Base-by-base conservation (phyloP, 92 coral and sea anemone genomes). In the Meandrina meandrites region DNA sequence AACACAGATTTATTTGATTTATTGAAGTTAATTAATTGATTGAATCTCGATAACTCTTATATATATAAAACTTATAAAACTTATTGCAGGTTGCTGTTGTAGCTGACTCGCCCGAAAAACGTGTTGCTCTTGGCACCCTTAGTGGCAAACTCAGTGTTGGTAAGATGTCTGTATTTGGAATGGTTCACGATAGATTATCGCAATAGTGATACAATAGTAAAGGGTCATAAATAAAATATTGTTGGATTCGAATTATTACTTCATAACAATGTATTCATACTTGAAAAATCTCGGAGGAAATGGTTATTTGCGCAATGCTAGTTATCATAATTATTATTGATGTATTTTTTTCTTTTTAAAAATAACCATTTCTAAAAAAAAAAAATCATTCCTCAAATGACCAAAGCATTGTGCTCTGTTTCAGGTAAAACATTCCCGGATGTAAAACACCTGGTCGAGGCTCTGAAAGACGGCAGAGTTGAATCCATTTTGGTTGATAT, bases 61-160 rank as follows among this genome's bases (percentile, higher is more conserved):
- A n/a, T n/a, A n/a, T n/a, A n/a, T n/a, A n/a, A n/a, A n/a, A n/a
- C n/a, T n/a, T n/a, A n/a, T n/a, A n/a, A n/a, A n/a, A n/a, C n/a
- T n/a, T n/a, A 71, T 8, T n/a, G 45, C 79, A 86, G 89, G 89
- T 86, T 28, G 89, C 89, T 47, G 89, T 86, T 79, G 89, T 86
- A 10, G 85, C 67, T 51, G 84, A 80, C 62, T 86, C 89, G 5
- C 70, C 85, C 42, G 89, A 86, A 71, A 40, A 86, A 54, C 89
- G 85, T 14, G 53, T 86, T 68, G 79, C 85, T 24, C 58, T 86
- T 64, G 79, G 85, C 11, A 4, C 84, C 19, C 89, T 86, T 22
- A 86, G 85, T 69, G 68, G 80, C 42, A 86, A 86, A 69, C 57
- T 86, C 19, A 69, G 4, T 28, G 40, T 86, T 36, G 89, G 89